Evolutionary conservation across 2,113 vertebrate species (phyloP).

Genomic region (Nasalis larvatus): DNA sequence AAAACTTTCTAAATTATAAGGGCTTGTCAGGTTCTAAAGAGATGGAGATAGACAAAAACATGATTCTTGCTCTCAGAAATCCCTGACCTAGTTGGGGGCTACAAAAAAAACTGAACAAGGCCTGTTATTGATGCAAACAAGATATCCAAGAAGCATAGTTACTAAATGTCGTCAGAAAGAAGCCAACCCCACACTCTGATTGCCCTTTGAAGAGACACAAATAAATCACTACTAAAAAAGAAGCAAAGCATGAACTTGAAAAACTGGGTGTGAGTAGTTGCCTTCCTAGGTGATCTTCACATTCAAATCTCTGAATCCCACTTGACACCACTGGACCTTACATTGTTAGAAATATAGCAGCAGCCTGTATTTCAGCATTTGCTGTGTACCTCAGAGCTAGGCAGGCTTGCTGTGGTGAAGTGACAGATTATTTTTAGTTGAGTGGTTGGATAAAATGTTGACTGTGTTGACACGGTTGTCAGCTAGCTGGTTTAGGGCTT

Average conservation of each 20-base stretch:
- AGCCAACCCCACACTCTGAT: neutral
- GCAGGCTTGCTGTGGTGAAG: neutral
- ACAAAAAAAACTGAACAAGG: neutral
- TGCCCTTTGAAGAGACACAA: neutral
- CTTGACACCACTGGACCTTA: neutral
- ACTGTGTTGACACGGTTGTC: conserved; percentile 22
- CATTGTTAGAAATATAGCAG: neutral
- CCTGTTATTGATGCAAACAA: neutral
- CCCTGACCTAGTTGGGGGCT: neutral
- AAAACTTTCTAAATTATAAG: neutral
- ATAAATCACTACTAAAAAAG: neutral
- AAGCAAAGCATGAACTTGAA: neutral
- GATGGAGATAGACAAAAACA: neutral
- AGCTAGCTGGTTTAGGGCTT: conserved; percentile 19
- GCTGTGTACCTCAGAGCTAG: neutral
- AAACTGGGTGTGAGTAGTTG: neutral
- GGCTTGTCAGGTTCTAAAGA: neutral
- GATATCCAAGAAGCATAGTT: neutral
- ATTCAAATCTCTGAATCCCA: neutral
- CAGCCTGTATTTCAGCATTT: conserved; percentile 1
- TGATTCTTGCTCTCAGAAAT: neutral
- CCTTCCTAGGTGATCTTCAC: neutral
- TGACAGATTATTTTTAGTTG: conserved; percentile 61
- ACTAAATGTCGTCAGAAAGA: neutral
- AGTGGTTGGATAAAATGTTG: neutral